Base-by-base conservation (phyloP, 2,113 vertebrate species). In the Cariama cristata region DNA sequence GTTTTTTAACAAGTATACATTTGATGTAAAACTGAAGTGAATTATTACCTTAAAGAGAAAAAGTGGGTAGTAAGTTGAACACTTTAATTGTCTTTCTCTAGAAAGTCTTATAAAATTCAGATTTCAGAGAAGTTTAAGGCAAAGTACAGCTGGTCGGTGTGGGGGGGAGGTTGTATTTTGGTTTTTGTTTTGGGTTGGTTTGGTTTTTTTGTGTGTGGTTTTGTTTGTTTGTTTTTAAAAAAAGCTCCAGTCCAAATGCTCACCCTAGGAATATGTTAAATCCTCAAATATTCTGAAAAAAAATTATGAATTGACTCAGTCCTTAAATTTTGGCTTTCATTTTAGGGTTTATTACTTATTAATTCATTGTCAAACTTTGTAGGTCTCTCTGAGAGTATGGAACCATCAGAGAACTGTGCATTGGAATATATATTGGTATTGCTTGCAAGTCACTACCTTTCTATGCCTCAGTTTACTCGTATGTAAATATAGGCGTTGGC, bases 181-280 rank as follows among this genome's bases (percentile, higher is more conserved):
- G 7, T 2, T 8, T 27, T 9, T 35, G 20, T 38, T 44, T 60
- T 17, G 4, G 2, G 1, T 0, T 5, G 38, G 38, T 38, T 38
- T 38, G 38, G 38, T 7, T 38, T 38, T 38, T 38, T 38, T 38
- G 38, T 38, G 38, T 38, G 38, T 38, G 38, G 38, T 40, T 5
- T 5, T 35, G 6, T 17, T 35, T 33, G 2, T 3, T 42, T 40
- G 3, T 49, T 42, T 59, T 88, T 27, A 22, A 64, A 38, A 38
- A 38, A 38, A 38, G 38, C 7, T 47, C 26, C 12, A 42, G 28
- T 64, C 12, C 45, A 69, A 84, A 42, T 55, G 22, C 6, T 56
- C 2, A 33, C 16, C 6, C 2, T 52, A 52, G 4, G 21, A 44
- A 79, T 26, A 56, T 3, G 6, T 7, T 63, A 47, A 68, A 64